Base-by-base conservation (phyloP, 2,888 invertebrate species). In the Drosophila meridionalis region DNA sequence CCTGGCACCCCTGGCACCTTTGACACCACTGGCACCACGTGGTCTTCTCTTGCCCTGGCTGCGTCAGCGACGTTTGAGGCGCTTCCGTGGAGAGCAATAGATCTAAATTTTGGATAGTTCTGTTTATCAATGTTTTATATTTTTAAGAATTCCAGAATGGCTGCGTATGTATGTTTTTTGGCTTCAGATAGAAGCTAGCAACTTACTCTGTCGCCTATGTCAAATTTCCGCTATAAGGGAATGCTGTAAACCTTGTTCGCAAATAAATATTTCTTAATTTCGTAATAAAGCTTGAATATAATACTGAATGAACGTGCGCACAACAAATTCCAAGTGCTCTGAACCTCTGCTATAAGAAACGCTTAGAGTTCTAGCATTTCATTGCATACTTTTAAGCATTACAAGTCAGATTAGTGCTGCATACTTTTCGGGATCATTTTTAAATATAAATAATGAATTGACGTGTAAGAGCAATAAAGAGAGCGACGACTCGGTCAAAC, bases 21-120 rank as follows among this genome's bases (percentile, higher is more conserved):
- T 80, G 0, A 52, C 64, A 0, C 56, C 74, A 0, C 47, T 80
- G 0, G 55, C 64, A 0, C 68, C 59, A 1, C 80, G 70, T 0
- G 73, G 76, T 32, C 56, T 73, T 0, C 42, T 85, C 9, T 56
- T 89, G 6, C 86, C 88, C n/a, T 86, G 86, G 86, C 58, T 86
- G 6, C 71, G 86, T 1, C 81, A 89, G 47, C 83, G 57, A 3
- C 83, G 88, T 6, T 50, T 87, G 34, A 70, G 20, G 42, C 87
- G 73, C 4, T n/a, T 76, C 69, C 65, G 30, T 26, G 67, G 32
- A 26, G 42, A 48, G 30, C 52, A 52, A 30, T 72, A 55, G 30
- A 42, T 30, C 28, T 47, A n/a, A 26, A 60, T 28, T 58, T 61
- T 14, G 7, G 28, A 34, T 28, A 34, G 8, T 26, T 14, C 14